These are phyloP conservation scores for Teinopalpus imperialis DNA, from an alignment of 2,888 invertebrate genomes.

Conservation along the genomic window DNA sequence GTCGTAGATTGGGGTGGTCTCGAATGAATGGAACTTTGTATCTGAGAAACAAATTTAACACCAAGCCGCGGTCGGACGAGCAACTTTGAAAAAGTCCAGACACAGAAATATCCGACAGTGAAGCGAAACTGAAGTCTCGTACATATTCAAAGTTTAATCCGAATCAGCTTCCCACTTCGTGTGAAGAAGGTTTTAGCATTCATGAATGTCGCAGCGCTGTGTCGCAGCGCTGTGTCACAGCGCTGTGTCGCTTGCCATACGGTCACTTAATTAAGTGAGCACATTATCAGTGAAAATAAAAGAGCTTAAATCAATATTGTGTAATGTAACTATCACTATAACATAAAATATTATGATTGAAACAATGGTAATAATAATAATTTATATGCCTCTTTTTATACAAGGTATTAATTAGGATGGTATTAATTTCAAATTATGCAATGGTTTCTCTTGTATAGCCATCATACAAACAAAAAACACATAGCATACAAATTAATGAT, in stretches of 20 bases:
- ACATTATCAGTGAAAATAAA: constrained; percentile 1
- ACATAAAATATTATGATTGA: too few species aligned
- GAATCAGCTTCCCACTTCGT: constrained; percentile 48
- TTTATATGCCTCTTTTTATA: too few species aligned
- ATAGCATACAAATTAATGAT: too few species aligned
- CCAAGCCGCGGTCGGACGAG: constrained; percentile 18
- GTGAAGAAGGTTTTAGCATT: constrained; percentile 38
- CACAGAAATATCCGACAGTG: constrained; percentile 35
- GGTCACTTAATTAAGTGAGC: constrained; percentile 15
- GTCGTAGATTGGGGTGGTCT: too few species aligned
- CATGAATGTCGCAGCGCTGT: constrained; percentile 42
- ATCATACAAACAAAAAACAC: too few species aligned
- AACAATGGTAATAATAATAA: too few species aligned
- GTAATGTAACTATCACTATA: too few species aligned
- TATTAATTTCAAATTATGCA: too few species aligned
- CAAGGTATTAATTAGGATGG: too few species aligned
- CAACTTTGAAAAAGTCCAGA: constrained; percentile 40
- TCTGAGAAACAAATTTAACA: constrained; percentile 9
- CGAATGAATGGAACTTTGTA: constrained; percentile 7
- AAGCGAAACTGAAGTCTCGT: constrained; percentile 47
- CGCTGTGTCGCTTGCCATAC: constrained; percentile 41
- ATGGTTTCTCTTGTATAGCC: too few species aligned
- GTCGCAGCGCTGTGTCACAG: constrained; percentile 42
- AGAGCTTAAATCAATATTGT: too few species aligned
- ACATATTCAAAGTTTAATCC: constrained; percentile 76